These are phyloP conservation scores for Pseudocheirus occidentalis DNA, from an alignment of 2,797 vertebrate genomes.

Conservation along the genomic window DNA sequence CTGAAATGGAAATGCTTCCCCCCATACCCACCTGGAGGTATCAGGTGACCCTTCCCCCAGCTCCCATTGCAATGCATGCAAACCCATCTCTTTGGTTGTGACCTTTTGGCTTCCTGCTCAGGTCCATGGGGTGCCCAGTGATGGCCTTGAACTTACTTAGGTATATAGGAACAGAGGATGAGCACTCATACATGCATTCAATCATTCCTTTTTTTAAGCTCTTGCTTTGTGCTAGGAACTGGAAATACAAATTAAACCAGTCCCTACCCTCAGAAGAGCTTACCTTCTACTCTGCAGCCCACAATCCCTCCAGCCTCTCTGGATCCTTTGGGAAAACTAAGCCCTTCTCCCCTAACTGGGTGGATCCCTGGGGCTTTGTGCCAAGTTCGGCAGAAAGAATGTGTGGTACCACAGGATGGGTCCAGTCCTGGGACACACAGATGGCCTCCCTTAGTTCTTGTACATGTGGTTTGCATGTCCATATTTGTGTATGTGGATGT, in stretches of 20 bases:
- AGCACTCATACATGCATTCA: background rate
- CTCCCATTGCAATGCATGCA: background rate
- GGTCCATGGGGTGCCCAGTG: background rate
- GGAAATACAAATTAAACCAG: background rate
- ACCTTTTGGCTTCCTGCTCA: background rate
- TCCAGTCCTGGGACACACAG: background rate
- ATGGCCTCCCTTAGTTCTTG: background rate
- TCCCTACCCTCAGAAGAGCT: background rate
- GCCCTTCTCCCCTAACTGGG: background rate
- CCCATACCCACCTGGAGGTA: background rate
- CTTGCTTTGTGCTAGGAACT: background rate
- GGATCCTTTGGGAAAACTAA: background rate
- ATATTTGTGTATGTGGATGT: background rate
- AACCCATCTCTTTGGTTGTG: background rate
- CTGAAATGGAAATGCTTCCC: background rate
- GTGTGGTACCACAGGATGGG: background rate
- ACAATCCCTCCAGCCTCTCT: background rate
- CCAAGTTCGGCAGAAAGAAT: background rate
- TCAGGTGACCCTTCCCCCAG: background rate
- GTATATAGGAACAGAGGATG: background rate
- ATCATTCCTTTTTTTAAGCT: background rate
- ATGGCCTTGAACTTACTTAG: background rate
- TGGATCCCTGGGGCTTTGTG: background rate
- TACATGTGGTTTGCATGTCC: background rate
- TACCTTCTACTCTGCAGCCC: background rate